Evolutionary conservation across 2,888 invertebrate species (phyloP), one percentile per base, ranked within the genome.

Genomic region (Spodoptera picta): DNA sequence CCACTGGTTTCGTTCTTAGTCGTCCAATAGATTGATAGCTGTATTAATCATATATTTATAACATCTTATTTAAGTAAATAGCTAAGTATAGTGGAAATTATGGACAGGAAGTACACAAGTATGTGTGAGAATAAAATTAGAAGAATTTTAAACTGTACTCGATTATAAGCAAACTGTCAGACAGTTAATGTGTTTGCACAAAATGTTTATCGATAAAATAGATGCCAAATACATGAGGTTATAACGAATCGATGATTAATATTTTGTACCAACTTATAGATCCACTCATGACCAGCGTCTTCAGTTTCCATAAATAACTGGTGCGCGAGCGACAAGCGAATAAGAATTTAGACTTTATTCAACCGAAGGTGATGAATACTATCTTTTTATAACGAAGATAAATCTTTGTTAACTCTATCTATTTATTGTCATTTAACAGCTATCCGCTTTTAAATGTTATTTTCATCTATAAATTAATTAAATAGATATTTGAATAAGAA

Each of bases 391-490:
- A 64, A 54, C 52, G 63, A 57, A 44, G 51, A 59, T 50, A 57
- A 47, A 52, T 24, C 46, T 65, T 55, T 71, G 6, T 53, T 66
- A 48, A 44, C 65, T 58, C 67, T 71, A 78, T 58, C 67, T 71
- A 78, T 75, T 83, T 83, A 84, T 84, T 84, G 83, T 84, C 83
- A 73, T 76, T 65, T 65, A 80, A 73, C 80, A 83, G 84, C 83
- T 83, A 80, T 75, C 63, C 27, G 51, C 44, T 69, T 69, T 69
- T 66, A 68, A 71, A 66, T 66, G 59, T 67, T 61, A 52, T 10
- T 66, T 58, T 52, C 12, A 45, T 69, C 53, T 68, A 52, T 57
- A 66, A 46, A 59, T 36, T 36, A 36, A 45, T 53, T 69, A 47
- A 44, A 60, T 53, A 68, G 50, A 53, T 60, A 66, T 60, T 69